Percentiles rank a stretch among this genome's conserved stretches.
These are phyloP conservation scores for Rhadina sibilatrix DNA, from an alignment of 2,113 vertebrate species.

Conservation along the genomic window DNA sequence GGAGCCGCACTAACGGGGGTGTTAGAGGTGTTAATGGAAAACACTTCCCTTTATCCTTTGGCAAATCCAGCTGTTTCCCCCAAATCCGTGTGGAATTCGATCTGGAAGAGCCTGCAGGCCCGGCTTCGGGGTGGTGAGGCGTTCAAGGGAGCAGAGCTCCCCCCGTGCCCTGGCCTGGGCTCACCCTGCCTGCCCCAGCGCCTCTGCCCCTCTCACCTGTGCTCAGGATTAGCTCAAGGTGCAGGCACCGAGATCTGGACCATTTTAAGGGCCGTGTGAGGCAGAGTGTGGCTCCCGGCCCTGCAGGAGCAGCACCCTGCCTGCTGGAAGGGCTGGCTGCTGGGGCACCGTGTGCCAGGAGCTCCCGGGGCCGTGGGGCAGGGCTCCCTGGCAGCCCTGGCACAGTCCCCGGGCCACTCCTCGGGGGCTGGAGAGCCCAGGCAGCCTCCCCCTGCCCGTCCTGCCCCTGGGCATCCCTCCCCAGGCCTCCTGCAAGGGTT, in stretches of 20 bases:
- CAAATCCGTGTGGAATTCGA: neutral
- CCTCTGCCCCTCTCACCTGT: rapidly evolving
- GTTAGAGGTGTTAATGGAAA: constrained; percentile 45
- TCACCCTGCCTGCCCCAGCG: neutral
- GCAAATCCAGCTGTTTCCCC: neutral
- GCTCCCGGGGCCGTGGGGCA: neutral
- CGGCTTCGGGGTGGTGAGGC: neutral
- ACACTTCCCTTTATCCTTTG: neutral
- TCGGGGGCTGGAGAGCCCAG: rapidly evolving
- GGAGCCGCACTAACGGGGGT: neutral
- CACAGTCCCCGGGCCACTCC: neutral
- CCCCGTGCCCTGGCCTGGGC: neutral
- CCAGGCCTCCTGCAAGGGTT: neutral
- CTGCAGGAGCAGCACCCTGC: rapidly evolving
- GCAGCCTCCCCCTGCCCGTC: neutral
- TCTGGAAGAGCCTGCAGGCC: neutral
- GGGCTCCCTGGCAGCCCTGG: neutral
- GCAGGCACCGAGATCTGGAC: neutral
- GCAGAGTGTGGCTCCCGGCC: rapidly evolving
- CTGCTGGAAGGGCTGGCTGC: neutral
- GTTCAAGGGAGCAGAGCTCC: neutral
- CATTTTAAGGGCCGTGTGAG: rapidly evolving
- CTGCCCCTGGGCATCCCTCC: neutral
- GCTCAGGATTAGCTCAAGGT: rapidly evolving
- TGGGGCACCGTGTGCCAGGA: neutral